phyloP scores from a whole-genome alignment of 1,140 invertebrate species.

The Orchesella cincta region DNA sequence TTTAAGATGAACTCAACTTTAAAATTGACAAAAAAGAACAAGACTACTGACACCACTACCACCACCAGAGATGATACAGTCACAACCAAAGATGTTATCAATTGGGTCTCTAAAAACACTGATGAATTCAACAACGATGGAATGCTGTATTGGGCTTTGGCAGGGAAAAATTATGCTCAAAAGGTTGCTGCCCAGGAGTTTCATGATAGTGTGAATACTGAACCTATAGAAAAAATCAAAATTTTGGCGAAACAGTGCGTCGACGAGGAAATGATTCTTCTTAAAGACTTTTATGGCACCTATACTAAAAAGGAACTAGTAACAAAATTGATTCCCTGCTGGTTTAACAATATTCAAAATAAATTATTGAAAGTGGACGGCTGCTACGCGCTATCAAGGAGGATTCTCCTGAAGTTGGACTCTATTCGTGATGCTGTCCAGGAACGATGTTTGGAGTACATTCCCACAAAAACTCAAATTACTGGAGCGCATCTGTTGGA shows the following conservation, averaged over 20 bases:
- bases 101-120: conserved; percentile 31
- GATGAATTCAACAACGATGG: conserved; percentile 28
- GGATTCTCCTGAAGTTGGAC: background rate
- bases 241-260: background rate
- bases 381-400: background rate
- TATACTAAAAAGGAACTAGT: background rate
- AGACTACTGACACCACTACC: background rate
- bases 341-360: background rate
- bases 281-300: background rate
- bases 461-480: conserved; percentile 24
- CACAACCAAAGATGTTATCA: conserved; percentile 8
- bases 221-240: conserved; percentile 1
- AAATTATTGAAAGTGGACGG: background rate
- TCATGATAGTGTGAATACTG: background rate
- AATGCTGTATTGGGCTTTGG: conserved; percentile 20
- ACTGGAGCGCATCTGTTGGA: conserved; percentile 24
- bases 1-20: background rate
- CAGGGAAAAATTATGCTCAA: conserved; percentile 25
- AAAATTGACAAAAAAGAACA: background rate
- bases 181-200: conserved; percentile 24
- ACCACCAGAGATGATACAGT: background rate
- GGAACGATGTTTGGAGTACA: background rate
- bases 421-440: background rate
- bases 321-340: background rate
- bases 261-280: background rate